These are phyloP conservation scores for Amblyornis subalaris DNA, from an alignment of 2,113 vertebrate species.

Conservation along the genomic window DNA sequence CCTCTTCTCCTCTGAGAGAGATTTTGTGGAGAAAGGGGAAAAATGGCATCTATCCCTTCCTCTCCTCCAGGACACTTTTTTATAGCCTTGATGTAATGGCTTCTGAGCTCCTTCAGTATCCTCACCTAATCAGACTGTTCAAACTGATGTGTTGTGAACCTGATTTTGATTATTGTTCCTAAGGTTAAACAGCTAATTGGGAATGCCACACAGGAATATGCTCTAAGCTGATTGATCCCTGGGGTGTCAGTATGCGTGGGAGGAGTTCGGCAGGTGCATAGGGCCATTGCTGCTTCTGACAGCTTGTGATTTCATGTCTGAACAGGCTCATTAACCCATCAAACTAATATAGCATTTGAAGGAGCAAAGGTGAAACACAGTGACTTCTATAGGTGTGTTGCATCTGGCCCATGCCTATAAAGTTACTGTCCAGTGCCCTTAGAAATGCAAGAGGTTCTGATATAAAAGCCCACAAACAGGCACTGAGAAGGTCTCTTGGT, in stretches of 20 bases:
- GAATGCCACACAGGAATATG: background rate
- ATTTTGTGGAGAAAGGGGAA: background rate
- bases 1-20: background rate
- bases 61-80: background rate
- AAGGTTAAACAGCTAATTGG: background rate
- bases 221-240: background rate
- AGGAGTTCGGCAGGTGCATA: background rate
- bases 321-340: background rate
- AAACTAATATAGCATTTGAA: background rate
- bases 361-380: background rate
- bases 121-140: background rate
- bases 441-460: background rate
- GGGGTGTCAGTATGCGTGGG: background rate
- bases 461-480: background rate
- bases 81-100: background rate
- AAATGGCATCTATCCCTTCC: background rate
- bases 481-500: background rate
- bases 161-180: background rate
- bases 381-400: background rate
- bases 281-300: background rate
- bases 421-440: background rate
- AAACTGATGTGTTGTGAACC: background rate
- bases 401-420: background rate
- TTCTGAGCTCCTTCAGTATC: background rate
- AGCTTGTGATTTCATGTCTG: background rate